phyloP scores from a whole-genome alignment of 1,140 invertebrate species.

The Radopholus similis region DNA sequence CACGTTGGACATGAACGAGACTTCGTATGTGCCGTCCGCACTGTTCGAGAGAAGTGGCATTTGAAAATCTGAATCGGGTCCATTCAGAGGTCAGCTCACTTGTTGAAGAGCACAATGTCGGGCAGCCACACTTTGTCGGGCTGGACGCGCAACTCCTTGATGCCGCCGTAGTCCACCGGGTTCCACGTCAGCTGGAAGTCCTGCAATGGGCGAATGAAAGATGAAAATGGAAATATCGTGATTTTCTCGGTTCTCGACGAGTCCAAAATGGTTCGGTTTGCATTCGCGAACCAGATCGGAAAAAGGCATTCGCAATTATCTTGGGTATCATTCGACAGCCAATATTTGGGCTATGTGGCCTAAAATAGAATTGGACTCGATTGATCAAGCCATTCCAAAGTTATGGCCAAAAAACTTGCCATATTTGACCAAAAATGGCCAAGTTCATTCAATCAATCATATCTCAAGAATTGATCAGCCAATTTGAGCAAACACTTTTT shows the following conservation, averaged over 20 bases:
- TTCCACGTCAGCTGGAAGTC: slow-evolving; percentile 95
- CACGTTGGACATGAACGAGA: slow-evolving; percentile 91
- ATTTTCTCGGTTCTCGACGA: no score
- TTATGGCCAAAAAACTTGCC: no score
- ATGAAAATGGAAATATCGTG: background rate
- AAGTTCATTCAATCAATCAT: no score
- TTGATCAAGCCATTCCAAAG: no score
- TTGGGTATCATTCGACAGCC: no score
- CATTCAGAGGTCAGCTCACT: no score
- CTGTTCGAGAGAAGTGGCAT: slow-evolving; percentile 61
- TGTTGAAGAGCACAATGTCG: slow-evolving; percentile 92
- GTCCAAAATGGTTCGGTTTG: slow-evolving; percentile 3
- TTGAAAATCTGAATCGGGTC: slow-evolving; percentile 9
- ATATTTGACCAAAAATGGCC: no score
- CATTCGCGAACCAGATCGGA: slow-evolving; percentile 23
- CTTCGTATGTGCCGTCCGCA: slow-evolving; percentile 95
- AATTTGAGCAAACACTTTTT: no score
- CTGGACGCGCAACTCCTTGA: slow-evolving; percentile 83
- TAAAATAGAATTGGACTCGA: no score
- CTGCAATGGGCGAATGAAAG: slow-evolving; percentile 76
- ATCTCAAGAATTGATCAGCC: no score
- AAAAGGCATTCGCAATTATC: slow-evolving; percentile 23
- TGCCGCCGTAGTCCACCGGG: slow-evolving; percentile 91
- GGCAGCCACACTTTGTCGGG: slow-evolving; percentile 86
- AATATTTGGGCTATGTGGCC: no score